Evolutionary conservation across 2,113 vertebrate species (phyloP).

Genomic region (Ameiurus melas): DNA sequence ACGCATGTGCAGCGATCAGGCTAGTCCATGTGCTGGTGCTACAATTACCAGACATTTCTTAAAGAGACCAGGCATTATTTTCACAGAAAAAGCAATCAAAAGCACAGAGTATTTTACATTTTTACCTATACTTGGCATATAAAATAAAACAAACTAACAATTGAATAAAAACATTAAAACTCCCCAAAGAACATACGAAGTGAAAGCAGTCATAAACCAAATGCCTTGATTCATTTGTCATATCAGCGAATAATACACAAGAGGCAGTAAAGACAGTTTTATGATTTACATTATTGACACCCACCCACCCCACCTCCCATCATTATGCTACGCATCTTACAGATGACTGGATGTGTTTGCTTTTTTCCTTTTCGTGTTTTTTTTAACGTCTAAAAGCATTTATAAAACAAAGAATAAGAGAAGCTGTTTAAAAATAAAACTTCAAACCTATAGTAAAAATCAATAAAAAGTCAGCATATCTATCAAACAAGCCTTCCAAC

Average conservation of each 20-base stretch:
- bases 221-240: conserved; percentile 31
- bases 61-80: conserved; percentile 54
- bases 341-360: conserved; percentile 46
- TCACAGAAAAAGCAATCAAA: conserved; percentile 53
- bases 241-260: conserved; percentile 38
- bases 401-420: conserved; percentile 55
- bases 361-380: conserved; percentile 32
- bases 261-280: conserved; percentile 37
- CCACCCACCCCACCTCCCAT: conserved; percentile 12
- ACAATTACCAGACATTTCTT: conserved; percentile 57
- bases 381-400: conserved; percentile 67
- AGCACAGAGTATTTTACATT: conserved; percentile 56
- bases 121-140: conserved; percentile 52
- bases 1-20: conserved; percentile 48
- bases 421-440: conserved; percentile 52
- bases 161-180: conserved; percentile 45
- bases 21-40: conserved; percentile 55
- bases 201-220: conserved; percentile 49
- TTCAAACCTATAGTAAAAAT: conserved; percentile 54
- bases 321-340: conserved; percentile 39
- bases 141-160: conserved; percentile 56
- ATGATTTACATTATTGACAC: conserved; percentile 44
- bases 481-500: conserved; percentile 76
- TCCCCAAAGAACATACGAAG: conserved; percentile 33
- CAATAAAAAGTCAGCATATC: conserved; percentile 51